phyloP scores from a whole-genome alignment of 30 jellyfish, hydroid and myxozoan genomes.

The Hydra vulgaris region DNA sequence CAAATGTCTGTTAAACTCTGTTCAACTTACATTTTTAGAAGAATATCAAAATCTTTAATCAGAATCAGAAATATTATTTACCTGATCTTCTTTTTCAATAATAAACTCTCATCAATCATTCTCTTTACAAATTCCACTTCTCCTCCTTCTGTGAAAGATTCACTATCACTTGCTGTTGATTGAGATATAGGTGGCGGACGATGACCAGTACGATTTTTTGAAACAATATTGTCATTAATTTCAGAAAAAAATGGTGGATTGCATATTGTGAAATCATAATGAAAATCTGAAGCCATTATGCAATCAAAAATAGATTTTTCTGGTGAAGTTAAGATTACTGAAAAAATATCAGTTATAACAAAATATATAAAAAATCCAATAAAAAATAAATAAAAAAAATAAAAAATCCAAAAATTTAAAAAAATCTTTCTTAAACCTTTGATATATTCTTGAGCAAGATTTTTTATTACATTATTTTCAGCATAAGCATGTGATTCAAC shows the following conservation, averaged over 20 bases:
- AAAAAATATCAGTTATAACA: too few relatives aligned
- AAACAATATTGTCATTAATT: constrained; percentile 36
- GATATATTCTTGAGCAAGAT: constrained; percentile 11
- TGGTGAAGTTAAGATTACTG: background rate
- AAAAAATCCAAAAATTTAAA: too few relatives aligned
- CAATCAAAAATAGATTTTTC: constrained; percentile 2
- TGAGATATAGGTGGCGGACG: constrained; percentile 58
- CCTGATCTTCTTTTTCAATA: constrained; percentile 47
- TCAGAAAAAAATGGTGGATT: constrained; percentile 94
- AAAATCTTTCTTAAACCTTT: too few relatives aligned
- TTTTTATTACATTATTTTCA: constrained; percentile 40
- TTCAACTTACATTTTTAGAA: too few relatives aligned
- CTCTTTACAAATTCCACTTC: constrained; percentile 72
- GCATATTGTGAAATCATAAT: constrained; percentile 66
- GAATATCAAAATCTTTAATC: too few relatives aligned
- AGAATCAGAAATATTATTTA: constrained; percentile 15
- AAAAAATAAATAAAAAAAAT: background rate
- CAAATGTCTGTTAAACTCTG: too few relatives aligned
- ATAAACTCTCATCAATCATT: constrained; percentile 62
- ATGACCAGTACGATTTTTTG: constrained; percentile 50
- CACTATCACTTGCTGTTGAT: constrained; percentile 69
- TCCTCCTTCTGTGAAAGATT: constrained; percentile 75
- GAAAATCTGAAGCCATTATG: background rate
- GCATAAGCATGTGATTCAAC: constrained; percentile 48
- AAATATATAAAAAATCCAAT: too few relatives aligned